phyloP scores from a whole-genome alignment of 1,140 invertebrate genomes.

The Diachasma alloeum region DNA sequence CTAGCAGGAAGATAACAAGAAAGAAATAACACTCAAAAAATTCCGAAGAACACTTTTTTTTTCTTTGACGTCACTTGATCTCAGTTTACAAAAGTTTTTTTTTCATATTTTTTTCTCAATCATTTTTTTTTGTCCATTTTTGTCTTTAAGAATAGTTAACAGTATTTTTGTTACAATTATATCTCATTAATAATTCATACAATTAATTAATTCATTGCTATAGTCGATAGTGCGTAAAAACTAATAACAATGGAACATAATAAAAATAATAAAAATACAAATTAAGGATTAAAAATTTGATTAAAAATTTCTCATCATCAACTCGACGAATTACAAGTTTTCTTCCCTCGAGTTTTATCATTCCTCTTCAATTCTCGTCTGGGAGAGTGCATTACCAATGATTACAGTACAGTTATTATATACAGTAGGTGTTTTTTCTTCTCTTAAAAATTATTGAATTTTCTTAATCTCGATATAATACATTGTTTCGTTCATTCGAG shows the following conservation, averaged over 20 bases:
- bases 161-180: conserved; percentile 3
- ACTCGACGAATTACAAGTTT: background rate
- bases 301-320: background rate
- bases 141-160: conserved; percentile 9
- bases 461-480: conserved; percentile 6
- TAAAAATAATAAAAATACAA: conserved; percentile 1
- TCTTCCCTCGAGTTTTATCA: background rate
- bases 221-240: conserved; percentile 1
- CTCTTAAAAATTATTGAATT: background rate
- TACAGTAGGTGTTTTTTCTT: background rate
- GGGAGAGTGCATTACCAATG: background rate
- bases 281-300: background rate
- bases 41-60: conserved; percentile 9
- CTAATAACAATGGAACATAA: conserved; percentile 9
- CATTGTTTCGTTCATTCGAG: background rate
- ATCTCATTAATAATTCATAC: conserved; percentile 3
- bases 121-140: background rate
- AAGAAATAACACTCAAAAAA: background rate
- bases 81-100: conserved; percentile 12
- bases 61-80: background rate
- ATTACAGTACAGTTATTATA: background rate
- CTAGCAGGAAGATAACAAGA: background rate
- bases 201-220: conserved; percentile 6
- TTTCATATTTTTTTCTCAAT: background rate
- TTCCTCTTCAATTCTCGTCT: background rate